Conservation (phyloP, 2,113 vertebrate genomes). For the Thermophis baileyi region DNA sequence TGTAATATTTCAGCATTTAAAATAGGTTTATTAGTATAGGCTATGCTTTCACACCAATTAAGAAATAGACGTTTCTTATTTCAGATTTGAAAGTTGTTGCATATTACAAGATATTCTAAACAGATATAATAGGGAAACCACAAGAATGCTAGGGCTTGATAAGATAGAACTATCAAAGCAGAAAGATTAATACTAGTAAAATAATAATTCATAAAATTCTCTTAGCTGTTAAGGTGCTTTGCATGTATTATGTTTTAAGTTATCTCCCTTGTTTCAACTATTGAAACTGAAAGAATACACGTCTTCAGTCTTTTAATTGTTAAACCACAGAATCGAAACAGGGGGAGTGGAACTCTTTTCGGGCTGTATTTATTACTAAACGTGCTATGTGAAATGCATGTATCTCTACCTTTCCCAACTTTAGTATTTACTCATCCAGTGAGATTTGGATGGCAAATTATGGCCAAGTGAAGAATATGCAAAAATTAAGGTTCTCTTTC, state of each 20-base stretch:
- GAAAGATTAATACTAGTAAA: background rate
- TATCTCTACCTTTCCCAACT: background rate
- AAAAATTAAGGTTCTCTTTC: conserved; percentile 9
- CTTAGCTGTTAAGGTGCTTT: background rate
- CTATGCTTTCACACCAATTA: background rate
- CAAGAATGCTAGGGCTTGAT: background rate
- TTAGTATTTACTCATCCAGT: background rate
- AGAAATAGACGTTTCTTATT: background rate
- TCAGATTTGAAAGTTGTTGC: background rate
- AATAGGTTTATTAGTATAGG: background rate
- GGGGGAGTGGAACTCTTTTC: background rate
- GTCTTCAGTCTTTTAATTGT: background rate
- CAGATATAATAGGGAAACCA: background rate
- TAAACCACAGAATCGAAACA: background rate
- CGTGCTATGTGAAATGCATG: background rate
- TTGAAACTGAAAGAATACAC: background rate
- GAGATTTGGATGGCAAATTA: conserved; percentile 20
- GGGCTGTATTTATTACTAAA: background rate
- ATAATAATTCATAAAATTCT: background rate
- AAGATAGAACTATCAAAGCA: background rate
- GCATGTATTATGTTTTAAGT: background rate
- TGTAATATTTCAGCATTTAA: background rate
- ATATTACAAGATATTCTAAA: background rate
- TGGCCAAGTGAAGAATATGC: background rate
- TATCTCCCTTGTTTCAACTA: background rate